Base-by-base conservation (phyloP, 2,113 vertebrate species). In the Entomyzon cyanotis region DNA sequence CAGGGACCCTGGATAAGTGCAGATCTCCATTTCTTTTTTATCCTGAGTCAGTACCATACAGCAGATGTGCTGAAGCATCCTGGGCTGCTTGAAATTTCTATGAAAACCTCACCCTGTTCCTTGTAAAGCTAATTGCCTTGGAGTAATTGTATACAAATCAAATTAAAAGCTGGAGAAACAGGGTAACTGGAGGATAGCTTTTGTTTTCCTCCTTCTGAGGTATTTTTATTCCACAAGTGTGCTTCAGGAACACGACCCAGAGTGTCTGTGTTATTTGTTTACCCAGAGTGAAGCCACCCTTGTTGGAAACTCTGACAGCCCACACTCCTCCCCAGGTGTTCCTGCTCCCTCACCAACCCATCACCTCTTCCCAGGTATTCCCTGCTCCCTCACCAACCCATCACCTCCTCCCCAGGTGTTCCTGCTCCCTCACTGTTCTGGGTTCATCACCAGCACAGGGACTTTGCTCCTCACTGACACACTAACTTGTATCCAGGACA, bases 371-470 rank as follows among this genome's bases (percentile, higher is more conserved):
- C 55, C 44, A 11, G 67, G 62, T 7, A 0, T 60, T 82, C 62
- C 62, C 37, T 30, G 53, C 18, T 95, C 70, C 82, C 70, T 87
- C 4, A 0, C 53, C 55, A 20, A 69, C 88, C 60, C 60, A 59
- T 88, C 90, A 70, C 82, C 0, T n/a, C n/a, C n/a, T n/a, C n/a
- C n/a, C n/a, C n/a, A n/a, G n/a, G n/a, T n/a, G n/a, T n/a, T n/a
- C n/a, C n/a, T n/a, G n/a, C n/a, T n/a, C n/a, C n/a, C n/a, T n/a
- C n/a, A n/a, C n/a, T n/a, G n/a, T n/a, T n/a, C n/a, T n/a, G n/a
- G n/a, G n/a, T n/a, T n/a, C n/a, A n/a, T n/a, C 90, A 70, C 82
- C 0, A 0, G 0, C 3, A 37, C n/a, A 1, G 21, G 47, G 52
- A 87, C 53, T 60, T 85, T 67, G 87, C 79, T 94, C 67, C 73